Evolutionary conservation across 2,113 vertebrate genomes (phyloP), one percentile per base, ranked within the genome.

Genomic region (Apodemus speciosus): DNA sequence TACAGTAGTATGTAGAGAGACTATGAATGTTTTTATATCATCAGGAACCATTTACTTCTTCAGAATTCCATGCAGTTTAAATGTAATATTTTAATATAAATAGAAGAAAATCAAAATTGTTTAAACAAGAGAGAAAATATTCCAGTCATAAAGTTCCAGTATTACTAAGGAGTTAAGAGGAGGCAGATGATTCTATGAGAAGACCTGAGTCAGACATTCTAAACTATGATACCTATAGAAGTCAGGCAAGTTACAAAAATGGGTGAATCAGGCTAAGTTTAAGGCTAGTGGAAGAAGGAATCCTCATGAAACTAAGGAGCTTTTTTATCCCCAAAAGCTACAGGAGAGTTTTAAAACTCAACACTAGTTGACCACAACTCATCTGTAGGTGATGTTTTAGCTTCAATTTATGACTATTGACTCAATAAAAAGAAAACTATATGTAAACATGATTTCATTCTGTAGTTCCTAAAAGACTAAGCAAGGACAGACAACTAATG

Each of bases 91-190:
- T 93, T 75, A 88, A n/a, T 35, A 75, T 11, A 6, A 90, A 90
- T 85, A 75, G 30, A 91, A 88, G 49, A 83, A 94, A 95, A 79
- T 20, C 16, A 88, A 90, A 64, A 51, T 49, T 43, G 11, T 60
- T 90, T 92, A 90, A 88, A 88, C 20, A 93, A 75, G 46, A 92
- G 46, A 73, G 68, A 79, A 93, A 69, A n/a, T 46, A 80, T 1
- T 46, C 43, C 43, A 46, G 43, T 46, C 43, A 46, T 46, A 46
- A 92, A 85, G 23, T 14, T 10, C 6, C 62, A 92, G 30, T 72
- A 89, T 53, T 86, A 86, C 40, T 43, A 71, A 92, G 8, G 43
- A 88, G 9, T n/a, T 9, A 51, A 80, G 3, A 9, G 10, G 53
- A 62, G 3, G 20, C 64, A 88, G 71, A 76, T 35, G 1, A 80